A percentile compares a stretch with the other conserved stretches of the same genome.
Conservation (phyloP, 2,888 invertebrate genomes). For the Mayetiola destructor region DNA sequence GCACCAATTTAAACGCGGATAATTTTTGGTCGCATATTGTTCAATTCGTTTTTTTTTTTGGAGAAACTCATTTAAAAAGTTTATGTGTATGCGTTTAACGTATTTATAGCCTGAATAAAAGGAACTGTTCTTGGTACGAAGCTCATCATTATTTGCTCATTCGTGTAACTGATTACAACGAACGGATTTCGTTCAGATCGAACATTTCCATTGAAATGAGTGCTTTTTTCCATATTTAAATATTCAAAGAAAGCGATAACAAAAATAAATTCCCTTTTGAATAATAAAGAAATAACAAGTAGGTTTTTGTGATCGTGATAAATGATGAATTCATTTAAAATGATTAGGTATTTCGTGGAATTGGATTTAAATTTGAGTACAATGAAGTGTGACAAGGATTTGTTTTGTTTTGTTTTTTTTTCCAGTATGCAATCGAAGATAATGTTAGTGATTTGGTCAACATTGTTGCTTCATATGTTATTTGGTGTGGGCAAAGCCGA, state of each 20-base stretch:
- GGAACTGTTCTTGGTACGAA: background rate
- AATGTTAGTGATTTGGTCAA: background rate
- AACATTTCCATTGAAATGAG: no score
- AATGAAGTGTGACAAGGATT: background rate
- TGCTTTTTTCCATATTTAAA: no score
- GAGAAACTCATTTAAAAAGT: no score
- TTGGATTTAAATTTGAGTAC: background rate
- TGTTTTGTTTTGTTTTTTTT: background rate
- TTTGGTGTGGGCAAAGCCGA: conserved; percentile 1
- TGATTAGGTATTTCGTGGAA: background rate
- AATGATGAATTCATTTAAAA: background rate
- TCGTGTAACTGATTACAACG: background rate
- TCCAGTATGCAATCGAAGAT: background rate
- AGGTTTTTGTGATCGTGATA: background rate
- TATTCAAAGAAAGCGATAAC: no score
- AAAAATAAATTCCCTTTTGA: no score
- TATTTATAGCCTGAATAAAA: no score
- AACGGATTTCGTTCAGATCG: background rate
- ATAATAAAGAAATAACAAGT: no score
- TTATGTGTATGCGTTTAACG: no score
- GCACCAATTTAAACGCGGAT: no score
- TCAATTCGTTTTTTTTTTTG: no score
- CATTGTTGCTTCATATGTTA: background rate
- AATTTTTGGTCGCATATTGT: no score
- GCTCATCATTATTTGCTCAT: background rate